A percentile compares a stretch with the other conserved stretches of the same genome.
phyloP scores from a whole-genome alignment of 1,140 invertebrate species.

The Trachymyrmex cornetzi region DNA sequence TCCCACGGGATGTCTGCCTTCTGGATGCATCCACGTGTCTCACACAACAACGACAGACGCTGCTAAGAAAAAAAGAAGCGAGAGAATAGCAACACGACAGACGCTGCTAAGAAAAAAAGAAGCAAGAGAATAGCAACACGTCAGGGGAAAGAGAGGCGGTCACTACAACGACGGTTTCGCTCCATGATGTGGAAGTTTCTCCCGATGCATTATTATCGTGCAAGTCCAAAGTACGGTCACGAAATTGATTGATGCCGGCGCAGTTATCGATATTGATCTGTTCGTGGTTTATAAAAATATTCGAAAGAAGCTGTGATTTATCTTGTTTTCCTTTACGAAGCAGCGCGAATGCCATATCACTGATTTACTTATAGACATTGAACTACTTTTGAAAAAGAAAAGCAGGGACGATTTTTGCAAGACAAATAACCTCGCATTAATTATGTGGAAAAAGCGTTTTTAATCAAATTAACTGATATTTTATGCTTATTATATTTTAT shows the following conservation, averaged over 20 bases:
- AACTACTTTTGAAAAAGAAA: background rate
- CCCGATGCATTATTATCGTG: constrained; percentile 22
- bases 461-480: no score
- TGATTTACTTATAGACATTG: background rate
- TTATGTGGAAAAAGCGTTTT: no score
- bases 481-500: no score
- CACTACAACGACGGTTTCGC: background rate
- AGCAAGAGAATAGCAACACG: background rate
- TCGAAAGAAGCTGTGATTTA: constrained; percentile 39
- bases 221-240: constrained; percentile 9
- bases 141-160: background rate
- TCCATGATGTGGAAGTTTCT: constrained; percentile 26
- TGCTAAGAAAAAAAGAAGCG: constrained; percentile 22
- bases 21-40: constrained; percentile 65
- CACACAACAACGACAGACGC: constrained; percentile 41
- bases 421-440: no score
- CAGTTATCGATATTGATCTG: constrained; percentile 42
- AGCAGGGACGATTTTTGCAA: background rate
- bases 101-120: constrained; percentile 29
- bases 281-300: constrained; percentile 49
- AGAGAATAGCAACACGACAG: background rate
- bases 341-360: background rate
- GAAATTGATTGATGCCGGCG: constrained; percentile 52
- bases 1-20: constrained; percentile 73
- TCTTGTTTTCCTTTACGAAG: constrained; percentile 42